Evolutionary conservation across 2,888 invertebrate genomes (phyloP), one percentile per base, ranked within the genome.

Genomic region (Lymantria dispar): DNA sequence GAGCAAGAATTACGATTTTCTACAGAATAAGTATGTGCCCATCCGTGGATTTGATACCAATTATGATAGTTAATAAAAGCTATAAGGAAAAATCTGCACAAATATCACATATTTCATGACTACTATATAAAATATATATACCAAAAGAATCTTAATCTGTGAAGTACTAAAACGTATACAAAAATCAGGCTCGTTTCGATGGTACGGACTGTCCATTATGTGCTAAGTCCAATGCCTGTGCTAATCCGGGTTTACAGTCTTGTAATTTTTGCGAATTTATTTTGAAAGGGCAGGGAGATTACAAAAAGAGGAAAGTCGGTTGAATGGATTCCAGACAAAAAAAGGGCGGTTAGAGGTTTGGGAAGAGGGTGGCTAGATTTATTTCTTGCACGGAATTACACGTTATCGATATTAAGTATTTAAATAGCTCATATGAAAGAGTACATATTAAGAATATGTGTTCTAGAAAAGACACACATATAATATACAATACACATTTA

Each of bases 241-340:
- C 61, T 74, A 70, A 71, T 70, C 71, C 76, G 71, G 75, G 68
- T 72, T 78, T 76, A 73, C 67, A 69, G 70, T 73, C 74, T 73
- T 71, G 74, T 79, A 74, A 78, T 78, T 80, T 83, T 83, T 76
- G 71, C 70, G 66, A 78, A 78, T 72, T 78, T 78, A 68, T 76
- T 75, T 78, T 77, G 74, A 78, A 82, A 77, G 70, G 78, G 71
- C 73, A 76, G 70, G 72, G 73, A 76, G 78, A 79, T 80, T 81
- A 80, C 74, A 73, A 76, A 75, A 77, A 74, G 58, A 75, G 71
- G 74, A 77, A 78, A 78, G 76, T 68, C 70, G 68, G 64, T 71
- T 80, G 72, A 80, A 80, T 80, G 76, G 72, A 69, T 67, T 54
- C 56, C 54, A 67, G 62, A 64, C 68, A 68, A 74, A 74, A 54